phyloP scores from a whole-genome alignment of 2,888 invertebrate species.

The Molanna angustata region DNA sequence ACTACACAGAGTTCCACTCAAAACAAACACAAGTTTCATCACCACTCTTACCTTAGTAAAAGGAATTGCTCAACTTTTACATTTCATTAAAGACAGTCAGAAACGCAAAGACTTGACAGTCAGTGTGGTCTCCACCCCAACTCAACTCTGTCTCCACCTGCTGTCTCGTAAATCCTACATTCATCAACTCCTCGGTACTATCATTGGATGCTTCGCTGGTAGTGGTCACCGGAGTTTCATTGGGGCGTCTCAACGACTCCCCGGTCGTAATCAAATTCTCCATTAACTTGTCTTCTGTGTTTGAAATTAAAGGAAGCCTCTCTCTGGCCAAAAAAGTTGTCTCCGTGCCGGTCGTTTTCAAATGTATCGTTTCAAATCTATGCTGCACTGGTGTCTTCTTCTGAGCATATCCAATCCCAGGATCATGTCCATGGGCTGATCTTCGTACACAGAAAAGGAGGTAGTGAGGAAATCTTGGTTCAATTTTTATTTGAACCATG shows the following conservation, averaged over 20 bases:
- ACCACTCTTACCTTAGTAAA: no score
- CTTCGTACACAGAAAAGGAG: conserved; percentile 93
- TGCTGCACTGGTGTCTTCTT: conserved; percentile 93
- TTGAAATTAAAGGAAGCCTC: conserved; percentile 51
- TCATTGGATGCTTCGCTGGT: conserved; percentile 19
- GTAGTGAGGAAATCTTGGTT: conserved; percentile 89
- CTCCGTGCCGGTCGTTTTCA: conserved; percentile 89
- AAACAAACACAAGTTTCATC: no score
- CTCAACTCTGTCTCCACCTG: conserved; percentile 68
- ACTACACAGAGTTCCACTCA: no score
- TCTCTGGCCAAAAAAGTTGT: conserved; percentile 82
- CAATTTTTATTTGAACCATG: conserved; percentile 96
- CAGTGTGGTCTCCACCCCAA: conserved; percentile 82
- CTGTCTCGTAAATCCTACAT: conserved; percentile 76
- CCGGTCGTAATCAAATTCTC: conserved; percentile 35
- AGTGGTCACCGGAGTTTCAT: no score
- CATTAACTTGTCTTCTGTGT: conserved; percentile 68
- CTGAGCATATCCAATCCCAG: conserved; percentile 97
- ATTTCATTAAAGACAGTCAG: conserved; percentile 49
- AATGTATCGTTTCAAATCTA: conserved; percentile 86
- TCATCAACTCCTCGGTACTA: conserved; percentile 59
- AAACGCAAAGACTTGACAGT: conserved; percentile 85
- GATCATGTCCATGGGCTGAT: conserved; percentile 98
- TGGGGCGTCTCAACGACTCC: no score
- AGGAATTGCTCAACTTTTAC: no score